Base-by-base conservation (phyloP, 35 echinoderm and acorn worm genomes). In the Diadema setosum region DNA sequence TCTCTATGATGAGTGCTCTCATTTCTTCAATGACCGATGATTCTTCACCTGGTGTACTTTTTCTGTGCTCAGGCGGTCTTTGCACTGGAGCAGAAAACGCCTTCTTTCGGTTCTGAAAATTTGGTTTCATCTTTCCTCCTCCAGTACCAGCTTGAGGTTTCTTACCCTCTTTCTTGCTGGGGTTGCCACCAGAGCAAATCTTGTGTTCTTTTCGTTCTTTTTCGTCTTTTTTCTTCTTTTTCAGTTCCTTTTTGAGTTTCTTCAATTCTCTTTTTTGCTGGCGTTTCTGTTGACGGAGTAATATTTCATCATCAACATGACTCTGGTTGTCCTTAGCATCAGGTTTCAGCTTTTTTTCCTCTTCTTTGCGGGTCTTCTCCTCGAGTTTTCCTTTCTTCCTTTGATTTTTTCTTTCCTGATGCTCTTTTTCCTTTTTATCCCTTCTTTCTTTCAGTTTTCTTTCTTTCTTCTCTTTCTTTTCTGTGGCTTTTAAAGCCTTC, bases 391-490 rank as follows among this genome's bases (percentile, higher is more conserved):
- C 31, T 75, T 27, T 36, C 14, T 6, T 20, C 36, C 35, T 46
- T 75, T 27, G 39, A 17, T 6, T 20, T 46, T 75, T 78, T 87
- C 85, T 56, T 75, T 70, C 48, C 52, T 31, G 26, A n/a, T n/a
- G n/a, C n/a, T n/a, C n/a, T n/a, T n/a, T n/a, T n/a, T n/a, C n/a
- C n/a, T n/a, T n/a, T n/a, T n/a, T n/a, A n/a, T n/a, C n/a, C n/a
- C n/a, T 37, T 83, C 40, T 58, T 45, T 48, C 34, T 56, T 30
- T 31, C 30, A 21, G 41, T 37, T 83, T 83, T 14, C 26, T 56
- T 33, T 50, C 30, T 41, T 86, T 92, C 83, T 81, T 27, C 6
- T 45, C 18, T 70, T 84, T 42, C 30, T 70, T 69, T 18, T 84
- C 36, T 84, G 31, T 83, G 1, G 17, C 16, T 34, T 88, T 43